These are phyloP conservation scores for Danio aesculapii DNA, from an alignment of 2,797 vertebrate species.

Conservation along the genomic window DNA sequence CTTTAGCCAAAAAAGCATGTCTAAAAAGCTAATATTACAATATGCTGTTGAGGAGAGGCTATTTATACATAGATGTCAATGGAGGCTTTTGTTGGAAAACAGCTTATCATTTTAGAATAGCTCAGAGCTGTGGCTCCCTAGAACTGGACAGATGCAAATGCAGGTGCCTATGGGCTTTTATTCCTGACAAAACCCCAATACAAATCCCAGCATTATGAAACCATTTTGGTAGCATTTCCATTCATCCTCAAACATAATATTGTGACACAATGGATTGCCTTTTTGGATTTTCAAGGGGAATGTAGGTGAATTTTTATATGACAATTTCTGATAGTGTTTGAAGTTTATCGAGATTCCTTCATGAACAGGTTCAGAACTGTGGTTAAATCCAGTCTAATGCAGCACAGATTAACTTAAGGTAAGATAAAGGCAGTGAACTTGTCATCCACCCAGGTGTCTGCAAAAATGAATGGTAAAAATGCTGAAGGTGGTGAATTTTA, in stretches of 20 bases:
- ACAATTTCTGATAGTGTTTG: neutral
- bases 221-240: conserved; percentile 33
- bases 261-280: neutral
- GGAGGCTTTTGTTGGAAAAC: too few relatives aligned
- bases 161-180: conserved; percentile 8
- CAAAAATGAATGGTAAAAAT: conserved; percentile 30
- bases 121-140: too few relatives aligned
- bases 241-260: neutral
- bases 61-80: too few relatives aligned
- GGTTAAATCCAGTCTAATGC: neutral
- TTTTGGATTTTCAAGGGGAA: conserved; percentile 4
- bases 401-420: neutral
- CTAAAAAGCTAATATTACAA: too few relatives aligned
- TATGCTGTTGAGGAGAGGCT: too few relatives aligned
- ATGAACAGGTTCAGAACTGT: neutral
- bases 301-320: conserved; percentile 7
- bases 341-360: conserved; percentile 1
- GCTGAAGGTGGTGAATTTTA: conserved; percentile 39
- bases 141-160: conserved; percentile 50
- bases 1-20: too few relatives aligned
- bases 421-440: conserved; percentile 6
- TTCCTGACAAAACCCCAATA: conserved; percentile 34
- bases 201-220: neutral
- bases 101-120: too few relatives aligned
- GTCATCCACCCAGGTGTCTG: conserved; percentile 25